Conservation (phyloP, 2,888 invertebrate genomes). For the Chrysomela aeneicollis region DNA sequence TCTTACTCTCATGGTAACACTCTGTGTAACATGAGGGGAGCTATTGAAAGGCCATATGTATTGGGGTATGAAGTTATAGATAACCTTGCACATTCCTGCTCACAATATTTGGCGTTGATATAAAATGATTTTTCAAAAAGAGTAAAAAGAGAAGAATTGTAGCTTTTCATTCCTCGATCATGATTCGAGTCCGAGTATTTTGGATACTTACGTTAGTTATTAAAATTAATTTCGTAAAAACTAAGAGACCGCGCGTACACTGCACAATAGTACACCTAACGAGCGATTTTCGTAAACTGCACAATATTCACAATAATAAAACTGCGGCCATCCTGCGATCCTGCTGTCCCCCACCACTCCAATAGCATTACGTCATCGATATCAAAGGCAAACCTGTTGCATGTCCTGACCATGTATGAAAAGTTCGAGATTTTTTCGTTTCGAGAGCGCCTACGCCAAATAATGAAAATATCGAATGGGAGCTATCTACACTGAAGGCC, state of each 20-base stretch:
- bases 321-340: slow-evolving; percentile 16
- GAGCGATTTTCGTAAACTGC: slow-evolving; percentile 5
- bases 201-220: slow-evolving; percentile 1
- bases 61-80: too few relatives aligned
- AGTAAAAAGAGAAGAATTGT: too few relatives aligned
- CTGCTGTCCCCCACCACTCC: slow-evolving; percentile 6
- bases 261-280: slow-evolving; percentile 4
- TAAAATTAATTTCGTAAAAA: neutral
- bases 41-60: too few relatives aligned
- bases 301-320: neutral
- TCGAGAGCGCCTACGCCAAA: slow-evolving; percentile 2
- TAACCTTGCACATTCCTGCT: too few relatives aligned
- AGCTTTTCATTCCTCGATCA: too few relatives aligned
- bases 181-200: too few relatives aligned
- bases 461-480: neutral
- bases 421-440: slow-evolving; percentile 18
- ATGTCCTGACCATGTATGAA: slow-evolving; percentile 33
- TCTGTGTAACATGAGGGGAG: too few relatives aligned
- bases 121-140: too few relatives aligned
- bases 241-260: neutral
- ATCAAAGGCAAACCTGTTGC: slow-evolving; percentile 37
- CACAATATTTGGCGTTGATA: too few relatives aligned
- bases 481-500: too few relatives aligned
- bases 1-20: too few relatives aligned
- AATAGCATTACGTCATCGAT: slow-evolving; percentile 7